Percentiles rank a stretch among this genome's conserved stretches.
Evolutionary conservation across 2,797 vertebrate genomes (phyloP).

Genomic region (Limnodromus scolopaceus): DNA sequence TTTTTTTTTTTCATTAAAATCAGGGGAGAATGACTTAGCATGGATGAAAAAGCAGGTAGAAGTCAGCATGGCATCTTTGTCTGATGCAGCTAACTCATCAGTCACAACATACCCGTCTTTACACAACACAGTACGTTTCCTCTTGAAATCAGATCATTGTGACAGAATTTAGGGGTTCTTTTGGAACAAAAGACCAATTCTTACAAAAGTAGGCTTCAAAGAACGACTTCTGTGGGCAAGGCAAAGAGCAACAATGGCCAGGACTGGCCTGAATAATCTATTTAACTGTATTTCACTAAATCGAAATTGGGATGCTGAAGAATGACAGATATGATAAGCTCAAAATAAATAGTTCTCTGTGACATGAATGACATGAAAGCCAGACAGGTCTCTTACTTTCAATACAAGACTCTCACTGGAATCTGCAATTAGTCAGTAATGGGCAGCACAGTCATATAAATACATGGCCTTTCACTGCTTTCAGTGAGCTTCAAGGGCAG

Average conservation of each 20-base stretch:
- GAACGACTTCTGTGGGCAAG: not conserved
- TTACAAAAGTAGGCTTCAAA: not conserved
- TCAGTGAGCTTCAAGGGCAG: not conserved
- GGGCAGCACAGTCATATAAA: not conserved
- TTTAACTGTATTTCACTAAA: not conserved
- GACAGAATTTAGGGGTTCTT: accelerated
- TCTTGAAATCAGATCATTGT: not conserved
- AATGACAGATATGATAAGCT: not conserved
- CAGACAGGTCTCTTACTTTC: not conserved
- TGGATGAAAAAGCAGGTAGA: not conserved
- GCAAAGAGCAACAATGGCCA: not conserved
- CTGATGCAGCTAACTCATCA: not conserved
- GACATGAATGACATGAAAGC: not conserved
- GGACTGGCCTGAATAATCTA: not conserved
- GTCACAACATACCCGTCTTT: not conserved
- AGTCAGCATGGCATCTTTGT: not conserved
- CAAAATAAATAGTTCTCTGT: not conserved
- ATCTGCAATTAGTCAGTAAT: not conserved
- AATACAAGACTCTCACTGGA: not conserved
- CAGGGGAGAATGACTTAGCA: not conserved
- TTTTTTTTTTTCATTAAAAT: not conserved
- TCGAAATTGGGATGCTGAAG: not conserved
- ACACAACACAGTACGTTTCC: not conserved
- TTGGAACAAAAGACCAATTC: not conserved
- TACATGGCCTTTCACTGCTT: not conserved